These are phyloP conservation scores for Bostrychus sinensis DNA, from an alignment of 2,113 vertebrate genomes.

Conservation along the genomic window DNA sequence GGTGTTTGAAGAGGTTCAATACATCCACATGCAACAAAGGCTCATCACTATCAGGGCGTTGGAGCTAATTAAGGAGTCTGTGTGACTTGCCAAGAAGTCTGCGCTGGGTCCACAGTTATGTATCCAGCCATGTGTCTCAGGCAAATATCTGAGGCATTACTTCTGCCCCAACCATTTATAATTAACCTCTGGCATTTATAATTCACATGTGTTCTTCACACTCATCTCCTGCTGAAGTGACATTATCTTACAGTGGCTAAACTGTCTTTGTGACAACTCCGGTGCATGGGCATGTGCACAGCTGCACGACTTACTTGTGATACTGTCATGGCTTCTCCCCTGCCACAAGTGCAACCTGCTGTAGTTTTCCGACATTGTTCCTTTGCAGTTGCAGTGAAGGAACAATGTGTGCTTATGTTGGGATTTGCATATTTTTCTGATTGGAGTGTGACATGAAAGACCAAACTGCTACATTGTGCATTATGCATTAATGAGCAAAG, in stretches of 20 bases:
- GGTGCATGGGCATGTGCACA: constrained; percentile 32
- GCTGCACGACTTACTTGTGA: constrained; percentile 61
- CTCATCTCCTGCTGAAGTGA: constrained; percentile 73
- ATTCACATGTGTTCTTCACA: constrained; percentile 75
- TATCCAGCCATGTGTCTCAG: constrained; percentile 66
- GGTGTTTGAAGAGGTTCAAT: constrained; percentile 54
- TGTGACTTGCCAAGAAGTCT: constrained; percentile 58
- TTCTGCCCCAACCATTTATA: constrained; percentile 69
- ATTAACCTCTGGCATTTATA: constrained; percentile 75
- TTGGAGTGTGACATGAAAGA: not conserved
- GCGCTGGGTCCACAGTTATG: constrained; percentile 51
- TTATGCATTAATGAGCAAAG: constrained; percentile 3
- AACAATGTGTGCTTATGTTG: not conserved
- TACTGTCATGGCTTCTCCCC: constrained; percentile 38
- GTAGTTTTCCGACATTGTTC: constrained; percentile 1
- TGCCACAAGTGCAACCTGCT: constrained; percentile 37
- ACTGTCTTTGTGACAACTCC: constrained; percentile 65
- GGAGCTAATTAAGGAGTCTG: constrained; percentile 65
- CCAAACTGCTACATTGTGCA: not conserved
- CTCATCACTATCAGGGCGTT: constrained; percentile 45
- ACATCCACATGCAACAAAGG: constrained; percentile 52
- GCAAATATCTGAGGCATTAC: constrained; percentile 68
- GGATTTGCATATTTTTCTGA: constrained; percentile 5
- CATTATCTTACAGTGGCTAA: constrained; percentile 71
- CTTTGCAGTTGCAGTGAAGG: constrained; percentile 1